Percentiles rank a stretch among this genome's conserved stretches.
Conservation (phyloP, 1,140 invertebrate species). For the Sesamia nonagrioides region DNA sequence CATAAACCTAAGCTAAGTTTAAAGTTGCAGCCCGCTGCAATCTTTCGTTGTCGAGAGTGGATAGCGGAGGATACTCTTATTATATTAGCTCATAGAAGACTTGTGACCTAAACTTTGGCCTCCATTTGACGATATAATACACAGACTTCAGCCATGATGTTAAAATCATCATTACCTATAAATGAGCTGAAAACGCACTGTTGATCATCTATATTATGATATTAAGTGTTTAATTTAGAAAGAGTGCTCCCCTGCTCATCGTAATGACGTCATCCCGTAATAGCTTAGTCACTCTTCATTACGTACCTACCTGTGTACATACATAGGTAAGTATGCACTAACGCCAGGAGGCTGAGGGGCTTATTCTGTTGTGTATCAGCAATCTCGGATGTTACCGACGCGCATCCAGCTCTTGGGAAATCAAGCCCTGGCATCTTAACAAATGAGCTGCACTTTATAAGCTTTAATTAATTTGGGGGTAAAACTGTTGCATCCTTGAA, state of each 20-base stretch:
- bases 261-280: too few species aligned
- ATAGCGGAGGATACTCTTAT: background rate
- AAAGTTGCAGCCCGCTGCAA: slow-evolving; percentile 27
- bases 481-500: slow-evolving; percentile 13
- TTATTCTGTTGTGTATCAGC: background rate
- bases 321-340: background rate
- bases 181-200: too few species aligned
- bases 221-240: too few species aligned
- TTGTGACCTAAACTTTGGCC: background rate
- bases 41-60: background rate
- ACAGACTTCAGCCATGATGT: background rate
- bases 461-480: background rate
- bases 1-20: slow-evolving; percentile 33
- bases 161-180: background rate
- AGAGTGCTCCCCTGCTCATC: too few species aligned
- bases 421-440: slow-evolving; percentile 15
- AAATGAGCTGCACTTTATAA: slow-evolving; percentile 23
- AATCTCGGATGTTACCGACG: background rate
- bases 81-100: slow-evolving; percentile 16
- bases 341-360: background rate
- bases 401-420: slow-evolving; percentile 22
- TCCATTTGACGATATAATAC: background rate
- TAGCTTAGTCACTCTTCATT: background rate
- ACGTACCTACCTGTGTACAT: too few species aligned
- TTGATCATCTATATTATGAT: too few species aligned